phyloP scores from a whole-genome alignment of 2,113 vertebrate species.

The Glaucidium brasilianum region DNA sequence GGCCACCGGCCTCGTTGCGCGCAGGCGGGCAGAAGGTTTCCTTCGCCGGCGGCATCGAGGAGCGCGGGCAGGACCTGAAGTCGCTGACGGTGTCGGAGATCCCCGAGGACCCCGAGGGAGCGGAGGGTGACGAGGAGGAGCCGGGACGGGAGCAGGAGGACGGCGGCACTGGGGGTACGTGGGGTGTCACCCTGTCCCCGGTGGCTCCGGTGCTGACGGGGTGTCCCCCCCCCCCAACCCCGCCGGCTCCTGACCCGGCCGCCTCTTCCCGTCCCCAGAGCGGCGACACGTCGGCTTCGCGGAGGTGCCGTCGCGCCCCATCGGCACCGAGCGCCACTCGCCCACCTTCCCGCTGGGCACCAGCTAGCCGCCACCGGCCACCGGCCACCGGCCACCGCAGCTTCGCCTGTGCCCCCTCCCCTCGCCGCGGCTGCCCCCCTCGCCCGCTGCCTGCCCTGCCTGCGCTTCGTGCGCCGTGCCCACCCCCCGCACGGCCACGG shows the following conservation, averaged over 20 bases:
- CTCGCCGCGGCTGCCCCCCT: neutral
- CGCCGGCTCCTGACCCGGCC: neutral
- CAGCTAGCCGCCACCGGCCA: conserved; percentile 30
- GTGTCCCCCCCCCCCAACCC: too few species aligned
- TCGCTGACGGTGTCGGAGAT: conserved; percentile 28
- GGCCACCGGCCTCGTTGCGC: neutral
- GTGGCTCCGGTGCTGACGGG: neutral
- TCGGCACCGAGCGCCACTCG: conserved; percentile 33
- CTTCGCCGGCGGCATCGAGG: conserved; percentile 51
- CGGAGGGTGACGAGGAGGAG: neutral
- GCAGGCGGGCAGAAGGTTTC: conserved; percentile 60
- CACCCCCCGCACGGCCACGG: neutral
- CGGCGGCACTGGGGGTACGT: neutral
- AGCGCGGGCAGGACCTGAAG: conserved; percentile 27
- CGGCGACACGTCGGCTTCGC: conserved; percentile 30
- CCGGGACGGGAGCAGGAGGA: neutral
- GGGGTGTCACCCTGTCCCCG: neutral
- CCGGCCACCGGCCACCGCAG: neutral
- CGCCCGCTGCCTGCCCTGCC: neutral
- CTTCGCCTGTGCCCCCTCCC: neutral
- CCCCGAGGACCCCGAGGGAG: conserved; percentile 38
- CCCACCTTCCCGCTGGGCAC: conserved; percentile 50
- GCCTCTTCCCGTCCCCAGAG: neutral
- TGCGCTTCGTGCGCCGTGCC: neutral
- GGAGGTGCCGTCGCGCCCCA: neutral